These are phyloP conservation scores for Dryomyza anilis DNA, from an alignment of 2,888 invertebrate species.

Conservation along the genomic window DNA sequence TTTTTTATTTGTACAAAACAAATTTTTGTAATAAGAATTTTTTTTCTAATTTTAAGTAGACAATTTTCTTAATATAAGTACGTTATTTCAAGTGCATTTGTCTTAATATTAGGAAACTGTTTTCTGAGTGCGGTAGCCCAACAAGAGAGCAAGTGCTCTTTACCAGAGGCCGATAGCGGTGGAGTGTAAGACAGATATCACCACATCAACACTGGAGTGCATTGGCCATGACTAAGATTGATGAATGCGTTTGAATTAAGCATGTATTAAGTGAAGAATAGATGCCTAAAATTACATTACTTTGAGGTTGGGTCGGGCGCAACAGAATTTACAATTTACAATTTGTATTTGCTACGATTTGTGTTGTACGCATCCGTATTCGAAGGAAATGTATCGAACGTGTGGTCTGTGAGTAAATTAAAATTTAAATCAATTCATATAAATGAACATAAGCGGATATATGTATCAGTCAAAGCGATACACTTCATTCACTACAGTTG, in stretches of 20 bases:
- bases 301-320: slow-evolving; percentile 7
- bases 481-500: neutral
- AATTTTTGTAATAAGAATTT: no score
- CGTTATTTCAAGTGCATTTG: no score
- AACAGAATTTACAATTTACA: no score
- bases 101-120: no score
- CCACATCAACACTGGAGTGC: no score
- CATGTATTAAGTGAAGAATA: slow-evolving; percentile 5
- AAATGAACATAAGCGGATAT: neutral
- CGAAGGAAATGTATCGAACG: neutral
- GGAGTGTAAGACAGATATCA: neutral
- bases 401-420: neutral
- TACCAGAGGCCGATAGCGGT: neutral
- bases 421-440: slow-evolving; percentile 5
- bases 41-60: no score
- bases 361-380: neutral
- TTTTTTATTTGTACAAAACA: no score
- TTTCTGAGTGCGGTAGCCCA: no score
- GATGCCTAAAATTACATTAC: neutral
- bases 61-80: no score
- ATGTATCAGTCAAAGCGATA: neutral
- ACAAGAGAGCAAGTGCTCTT: no score
- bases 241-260: neutral
- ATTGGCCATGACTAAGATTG: neutral
- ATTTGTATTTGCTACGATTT: neutral